Conservation (phyloP, 2,113 vertebrate genomes). For the Oreochromis aureus region DNA sequence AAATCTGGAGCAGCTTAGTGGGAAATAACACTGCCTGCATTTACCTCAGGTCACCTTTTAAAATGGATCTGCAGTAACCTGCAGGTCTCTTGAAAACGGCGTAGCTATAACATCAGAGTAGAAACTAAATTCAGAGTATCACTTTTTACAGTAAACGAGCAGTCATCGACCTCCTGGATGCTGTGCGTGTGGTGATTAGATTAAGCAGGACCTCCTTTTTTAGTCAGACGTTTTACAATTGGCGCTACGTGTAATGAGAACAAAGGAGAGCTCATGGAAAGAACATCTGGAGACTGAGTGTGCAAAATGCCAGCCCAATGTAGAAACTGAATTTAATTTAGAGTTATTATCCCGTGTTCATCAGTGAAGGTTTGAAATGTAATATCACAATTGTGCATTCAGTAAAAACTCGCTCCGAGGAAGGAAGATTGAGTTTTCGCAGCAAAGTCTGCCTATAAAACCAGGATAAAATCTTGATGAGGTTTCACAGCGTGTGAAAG, state of each 20-base stretch:
- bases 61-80: neutral
- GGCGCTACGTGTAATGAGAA: neutral
- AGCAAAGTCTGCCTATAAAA: neutral
- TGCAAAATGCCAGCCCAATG: neutral
- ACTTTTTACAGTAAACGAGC: neutral
- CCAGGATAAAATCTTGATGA: neutral
- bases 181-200: constrained; percentile 5
- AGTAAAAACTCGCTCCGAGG: neutral
- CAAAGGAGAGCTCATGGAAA: neutral
- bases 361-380: neutral
- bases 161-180: constrained; percentile 7
- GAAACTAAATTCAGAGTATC: neutral
- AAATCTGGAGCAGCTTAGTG: neutral
- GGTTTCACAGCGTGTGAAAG: constrained; percentile 36
- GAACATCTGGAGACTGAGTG: neutral
- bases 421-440: neutral
- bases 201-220: constrained; percentile 12
- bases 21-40: neutral
- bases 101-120: neutral
- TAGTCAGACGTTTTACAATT: constrained; percentile 26
- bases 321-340: neutral
- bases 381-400: neutral
- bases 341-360: neutral
- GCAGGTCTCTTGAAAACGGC: neutral
- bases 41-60: neutral